These are phyloP conservation scores for Mya arenaria DNA, from an alignment of 1,140 invertebrate genomes.

Conservation along the genomic window DNA sequence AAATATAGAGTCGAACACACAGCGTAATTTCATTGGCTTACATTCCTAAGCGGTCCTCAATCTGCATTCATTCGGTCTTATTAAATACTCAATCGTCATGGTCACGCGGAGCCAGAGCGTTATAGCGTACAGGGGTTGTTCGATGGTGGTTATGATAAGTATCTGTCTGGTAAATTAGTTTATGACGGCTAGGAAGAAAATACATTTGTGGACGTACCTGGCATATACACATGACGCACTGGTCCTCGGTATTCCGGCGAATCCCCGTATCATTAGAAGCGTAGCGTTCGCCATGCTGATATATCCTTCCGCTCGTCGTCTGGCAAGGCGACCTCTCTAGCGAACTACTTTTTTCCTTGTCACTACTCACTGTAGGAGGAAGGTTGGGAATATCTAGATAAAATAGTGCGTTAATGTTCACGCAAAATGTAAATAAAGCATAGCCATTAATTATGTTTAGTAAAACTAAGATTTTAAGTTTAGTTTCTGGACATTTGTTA, in stretches of 20 bases:
- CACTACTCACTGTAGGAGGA: constrained; percentile 72
- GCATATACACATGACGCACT: constrained; percentile 70
- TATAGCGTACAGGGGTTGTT: too few relatives aligned
- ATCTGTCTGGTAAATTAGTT: too few relatives aligned
- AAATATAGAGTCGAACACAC: too few relatives aligned
- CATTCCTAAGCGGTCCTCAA: too few relatives aligned
- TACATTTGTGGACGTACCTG: constrained; percentile 40
- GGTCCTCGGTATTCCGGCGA: constrained; percentile 55
- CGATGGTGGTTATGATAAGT: too few relatives aligned
- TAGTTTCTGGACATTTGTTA: too few relatives aligned
- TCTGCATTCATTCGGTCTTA: too few relatives aligned
- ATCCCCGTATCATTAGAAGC: constrained; percentile 69
- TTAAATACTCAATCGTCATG: too few relatives aligned
- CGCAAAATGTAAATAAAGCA: constrained; percentile 14
- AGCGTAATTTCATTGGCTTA: too few relatives aligned
- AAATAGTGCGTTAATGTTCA: constrained; percentile 54
- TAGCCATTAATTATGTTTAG: too few relatives aligned
- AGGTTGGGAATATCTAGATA: constrained; percentile 74
- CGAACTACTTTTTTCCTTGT: constrained; percentile 45
- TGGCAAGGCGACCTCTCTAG: constrained; percentile 53
- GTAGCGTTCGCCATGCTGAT: constrained; percentile 63
- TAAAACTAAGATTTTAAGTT: too few relatives aligned
- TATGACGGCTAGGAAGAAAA: neutral
- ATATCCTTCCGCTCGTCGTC: constrained; percentile 55
- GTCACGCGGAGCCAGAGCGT: too few relatives aligned